Percentiles rank a stretch among this genome's conserved stretches.
phyloP scores from a whole-genome alignment of 2,797 vertebrate genomes.

The Cyprinodon diabolis region DNA sequence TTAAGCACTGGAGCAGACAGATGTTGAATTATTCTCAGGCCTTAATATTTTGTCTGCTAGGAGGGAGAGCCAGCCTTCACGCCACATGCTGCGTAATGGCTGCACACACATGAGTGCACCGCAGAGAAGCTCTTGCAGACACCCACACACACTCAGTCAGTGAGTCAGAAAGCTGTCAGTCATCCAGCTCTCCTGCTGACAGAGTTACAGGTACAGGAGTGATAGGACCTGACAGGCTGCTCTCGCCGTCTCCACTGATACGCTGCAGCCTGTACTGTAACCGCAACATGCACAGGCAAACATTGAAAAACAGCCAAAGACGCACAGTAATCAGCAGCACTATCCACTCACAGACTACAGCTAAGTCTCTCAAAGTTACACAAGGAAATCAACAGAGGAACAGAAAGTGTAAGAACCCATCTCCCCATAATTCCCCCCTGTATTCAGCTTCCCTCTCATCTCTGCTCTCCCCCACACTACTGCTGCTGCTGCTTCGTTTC shows the following conservation, averaged over 20 bases:
- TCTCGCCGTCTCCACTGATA: constrained; percentile 26
- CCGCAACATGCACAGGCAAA: not conserved
- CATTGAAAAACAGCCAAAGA: constrained; percentile 7
- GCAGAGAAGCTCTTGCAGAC: constrained; percentile 9
- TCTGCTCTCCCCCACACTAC: constrained; percentile 29
- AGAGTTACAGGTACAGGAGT: constrained; percentile 59
- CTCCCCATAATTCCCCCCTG: constrained; percentile 55
- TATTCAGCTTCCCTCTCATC: constrained; percentile 48
- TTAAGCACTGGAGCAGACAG: constrained; percentile 62
- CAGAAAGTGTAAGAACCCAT: constrained; percentile 56
- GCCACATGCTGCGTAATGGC: constrained; percentile 44
- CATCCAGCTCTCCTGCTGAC: constrained; percentile 53
- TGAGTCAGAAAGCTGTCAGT: constrained; percentile 59
- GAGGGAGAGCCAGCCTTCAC: constrained; percentile 36
- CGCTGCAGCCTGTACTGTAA: constrained; percentile 1
- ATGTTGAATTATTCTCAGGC: constrained; percentile 66
- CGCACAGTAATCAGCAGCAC: constrained; percentile 21
- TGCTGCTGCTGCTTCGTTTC: constrained; percentile 20
- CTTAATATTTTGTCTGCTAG: constrained; percentile 59
- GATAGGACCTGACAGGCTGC: constrained; percentile 51
- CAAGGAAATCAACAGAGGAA: constrained; percentile 54
- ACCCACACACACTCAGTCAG: constrained; percentile 32
- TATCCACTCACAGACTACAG: constrained; percentile 26
- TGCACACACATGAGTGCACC: constrained; percentile 28
- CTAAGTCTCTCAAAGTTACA: constrained; percentile 52